Percentiles rank a stretch among this genome's conserved stretches.
Conservation (phyloP, 1,140 invertebrate species). For the Eubasilissa regina region DNA sequence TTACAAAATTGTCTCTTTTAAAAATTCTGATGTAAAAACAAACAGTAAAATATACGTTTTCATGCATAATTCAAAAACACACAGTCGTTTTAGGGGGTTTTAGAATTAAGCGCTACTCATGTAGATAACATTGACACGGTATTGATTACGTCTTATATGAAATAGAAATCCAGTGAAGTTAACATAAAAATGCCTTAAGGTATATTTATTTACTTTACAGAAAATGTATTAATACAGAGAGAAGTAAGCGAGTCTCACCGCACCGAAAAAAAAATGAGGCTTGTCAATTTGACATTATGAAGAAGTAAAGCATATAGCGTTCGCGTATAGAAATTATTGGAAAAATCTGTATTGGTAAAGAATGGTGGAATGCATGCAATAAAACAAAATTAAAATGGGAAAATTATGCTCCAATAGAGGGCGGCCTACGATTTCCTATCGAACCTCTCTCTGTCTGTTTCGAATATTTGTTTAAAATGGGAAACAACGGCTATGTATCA, state of each 20-base stretch:
- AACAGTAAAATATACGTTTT: no score
- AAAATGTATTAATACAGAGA: neutral
- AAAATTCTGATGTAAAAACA: no score
- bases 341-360: slow-evolving; percentile 31
- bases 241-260: neutral
- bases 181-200: neutral
- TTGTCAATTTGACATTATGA: slow-evolving; percentile 23
- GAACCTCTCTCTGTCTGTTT: neutral
- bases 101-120: no score
- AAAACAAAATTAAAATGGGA: slow-evolving; percentile 57
- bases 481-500: slow-evolving; percentile 27
- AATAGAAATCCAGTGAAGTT: neutral
- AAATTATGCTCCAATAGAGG: slow-evolving; percentile 44
- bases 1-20: no score
- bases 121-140: no score
- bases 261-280: slow-evolving; percentile 17
- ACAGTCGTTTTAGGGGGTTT: no score
- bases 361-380: slow-evolving; percentile 43
- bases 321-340: slow-evolving; percentile 44
- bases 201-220: neutral
- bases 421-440: neutral
- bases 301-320: slow-evolving; percentile 31
- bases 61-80: no score
- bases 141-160: no score
- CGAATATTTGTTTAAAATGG: slow-evolving; percentile 11